Evolutionary conservation across 2,797 vertebrate genomes (phyloP), one percentile per base, ranked within the genome.

Genomic region (Mormyrus proboscirostris): DNA sequence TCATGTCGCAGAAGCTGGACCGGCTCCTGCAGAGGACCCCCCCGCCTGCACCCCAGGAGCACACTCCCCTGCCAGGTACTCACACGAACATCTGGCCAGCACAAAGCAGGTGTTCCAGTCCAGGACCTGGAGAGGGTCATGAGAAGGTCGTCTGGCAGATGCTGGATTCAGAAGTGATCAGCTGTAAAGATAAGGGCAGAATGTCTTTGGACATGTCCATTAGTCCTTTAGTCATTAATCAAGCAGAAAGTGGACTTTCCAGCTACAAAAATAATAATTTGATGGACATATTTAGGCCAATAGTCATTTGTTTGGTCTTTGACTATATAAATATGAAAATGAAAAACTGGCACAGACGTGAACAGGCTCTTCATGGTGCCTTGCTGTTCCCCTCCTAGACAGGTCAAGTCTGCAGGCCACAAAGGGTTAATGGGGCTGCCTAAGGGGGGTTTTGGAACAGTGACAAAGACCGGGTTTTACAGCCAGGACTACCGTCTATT

Each of bases 1-100:
- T 87, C 91, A 92, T 96, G 87, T 93, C 93, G 8, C 92, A 92
- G 91, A 94, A 90, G 85, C 92, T 96, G 0, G 95, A 96, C 88
- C 92, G 90, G 85, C 93, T 96, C 86, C 91, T 89, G 7, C 91
- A 90, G 41, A 73, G 87, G 86, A 90, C 89, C 69, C 91, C 92
- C 1, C 25, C 88, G 0, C 22, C 89, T 2, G 83, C 86, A 25
- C 83, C 25, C 0, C 88, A 89, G 7, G 83, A 65, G 41, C 90
- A 38, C 8, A 69, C 76, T 33, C 73, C 57, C 16, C 91, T 92
- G 49, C 87, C 88, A 91, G 93, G 94, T 94, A 89, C 91, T 73
- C 22, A 19, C 29, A 59, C 19, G 2, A 59, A 19, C 89, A 41
- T 16, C 73, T n/a, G 38, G 38, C 12, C 8, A 88, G 38, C 2